phyloP scores from a whole-genome alignment of 2,888 invertebrate species.

The Morinoia aosen region DNA sequence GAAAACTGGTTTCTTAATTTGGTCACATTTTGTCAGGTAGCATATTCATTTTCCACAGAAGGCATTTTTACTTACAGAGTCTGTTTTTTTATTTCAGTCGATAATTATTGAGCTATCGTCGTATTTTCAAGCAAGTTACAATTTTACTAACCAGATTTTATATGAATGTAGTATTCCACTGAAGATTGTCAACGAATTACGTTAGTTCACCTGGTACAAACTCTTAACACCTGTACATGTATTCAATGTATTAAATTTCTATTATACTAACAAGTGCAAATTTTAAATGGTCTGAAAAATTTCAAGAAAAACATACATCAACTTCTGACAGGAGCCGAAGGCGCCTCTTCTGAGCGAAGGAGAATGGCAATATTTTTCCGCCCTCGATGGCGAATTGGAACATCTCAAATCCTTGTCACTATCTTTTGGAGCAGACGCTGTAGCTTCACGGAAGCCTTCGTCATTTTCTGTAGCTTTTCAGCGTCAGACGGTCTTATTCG shows the following conservation, averaged over 20 bases:
- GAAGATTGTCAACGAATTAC: background rate
- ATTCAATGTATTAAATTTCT: background rate
- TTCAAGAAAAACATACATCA: background rate
- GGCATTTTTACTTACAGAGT: background rate
- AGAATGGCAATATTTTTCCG: conserved; percentile 16
- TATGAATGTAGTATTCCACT: background rate
- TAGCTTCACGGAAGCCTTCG: background rate
- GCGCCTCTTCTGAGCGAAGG: background rate
- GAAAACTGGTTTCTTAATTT: background rate
- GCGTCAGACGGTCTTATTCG: background rate
- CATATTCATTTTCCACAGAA: too few relatives aligned
- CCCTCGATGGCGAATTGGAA: conserved; percentile 37
- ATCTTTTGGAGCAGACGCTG: conserved; percentile 34
- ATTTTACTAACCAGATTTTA: background rate
- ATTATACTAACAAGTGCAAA: background rate
- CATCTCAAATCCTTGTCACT: conserved; percentile 48
- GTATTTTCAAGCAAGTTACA: background rate
- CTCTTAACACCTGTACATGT: background rate
- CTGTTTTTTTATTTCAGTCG: background rate
- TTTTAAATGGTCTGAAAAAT: background rate
- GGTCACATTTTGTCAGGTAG: too few relatives aligned
- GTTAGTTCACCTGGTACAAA: background rate
- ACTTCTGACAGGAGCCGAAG: background rate
- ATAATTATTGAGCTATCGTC: background rate
- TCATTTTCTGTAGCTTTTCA: conserved; percentile 36